Percentiles rank a stretch among this genome's conserved stretches.
These are phyloP conservation scores for Daboia siamensis DNA, from an alignment of 2,113 vertebrate species.

Conservation along the genomic window DNA sequence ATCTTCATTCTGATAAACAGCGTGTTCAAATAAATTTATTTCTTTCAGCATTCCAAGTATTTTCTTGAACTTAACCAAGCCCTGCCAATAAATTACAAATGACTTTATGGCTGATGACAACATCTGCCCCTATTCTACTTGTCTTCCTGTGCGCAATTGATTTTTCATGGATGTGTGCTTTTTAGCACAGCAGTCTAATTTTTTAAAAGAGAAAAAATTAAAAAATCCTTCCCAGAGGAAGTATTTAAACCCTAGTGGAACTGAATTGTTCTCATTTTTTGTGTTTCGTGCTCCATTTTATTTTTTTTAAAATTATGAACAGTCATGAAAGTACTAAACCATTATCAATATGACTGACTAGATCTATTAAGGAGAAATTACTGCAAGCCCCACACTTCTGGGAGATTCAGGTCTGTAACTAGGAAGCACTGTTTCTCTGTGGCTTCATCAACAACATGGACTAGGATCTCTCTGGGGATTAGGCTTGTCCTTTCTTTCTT, in stretches of 20 bases:
- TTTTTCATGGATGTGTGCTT: neutral
- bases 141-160: neutral
- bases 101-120: neutral
- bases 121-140: neutral
- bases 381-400: neutral
- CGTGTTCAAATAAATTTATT: neutral
- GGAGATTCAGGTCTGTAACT: neutral
- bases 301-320: neutral
- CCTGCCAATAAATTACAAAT: neutral
- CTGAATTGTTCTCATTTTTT: neutral
- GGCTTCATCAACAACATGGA: neutral
- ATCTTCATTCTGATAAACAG: neutral
- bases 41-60: neutral
- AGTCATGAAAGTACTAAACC: neutral
- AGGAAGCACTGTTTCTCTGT: neutral
- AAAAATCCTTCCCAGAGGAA: neutral
- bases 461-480: neutral
- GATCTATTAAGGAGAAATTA: neutral
- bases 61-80: neutral
- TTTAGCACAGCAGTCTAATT: neutral
- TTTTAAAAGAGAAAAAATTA: neutral
- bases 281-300: neutral
- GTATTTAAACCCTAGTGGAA: neutral
- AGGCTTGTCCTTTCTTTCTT: neutral
- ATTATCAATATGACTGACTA: neutral